Evolutionary conservation across 2,797 vertebrate species (phyloP).

Genomic region (Chromobotia macracanthus): DNA sequence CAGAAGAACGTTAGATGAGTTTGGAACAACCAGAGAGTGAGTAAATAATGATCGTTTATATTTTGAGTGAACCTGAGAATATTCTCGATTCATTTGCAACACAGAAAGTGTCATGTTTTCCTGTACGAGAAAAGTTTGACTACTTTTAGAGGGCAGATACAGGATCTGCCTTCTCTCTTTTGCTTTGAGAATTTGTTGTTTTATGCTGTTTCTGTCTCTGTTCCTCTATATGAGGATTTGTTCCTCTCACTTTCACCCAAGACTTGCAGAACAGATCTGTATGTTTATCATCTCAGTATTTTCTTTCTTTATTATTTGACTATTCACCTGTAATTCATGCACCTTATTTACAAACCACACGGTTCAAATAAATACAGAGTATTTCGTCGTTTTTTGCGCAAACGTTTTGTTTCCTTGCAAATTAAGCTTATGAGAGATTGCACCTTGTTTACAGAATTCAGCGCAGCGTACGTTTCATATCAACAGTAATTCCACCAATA

Average conservation of each 20-base stretch:
- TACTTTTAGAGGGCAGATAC: neutral
- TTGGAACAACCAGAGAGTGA: neutral
- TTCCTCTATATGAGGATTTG: neutral
- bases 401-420: too few relatives aligned
- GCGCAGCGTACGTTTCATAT: too few relatives aligned
- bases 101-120: neutral
- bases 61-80: neutral
- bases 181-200: conserved; percentile 10
- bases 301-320: conserved; percentile 5
- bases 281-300: neutral
- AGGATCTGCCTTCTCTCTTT: neutral
- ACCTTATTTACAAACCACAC: neutral
- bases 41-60: neutral
- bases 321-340: neutral
- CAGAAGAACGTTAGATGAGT: neutral
- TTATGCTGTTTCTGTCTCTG: neutral
- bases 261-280: neutral
- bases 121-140: conserved; percentile 5
- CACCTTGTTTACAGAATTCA: too few relatives aligned
- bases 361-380: too few relatives aligned
- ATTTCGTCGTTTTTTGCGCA: too few relatives aligned
- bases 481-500: too few relatives aligned
- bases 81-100: neutral
- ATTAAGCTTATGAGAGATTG: too few relatives aligned
- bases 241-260: neutral